Evolutionary conservation across 2,797 vertebrate species (phyloP), one percentile per base, ranked within the genome.

Genomic region (Ceryle rudis): DNA sequence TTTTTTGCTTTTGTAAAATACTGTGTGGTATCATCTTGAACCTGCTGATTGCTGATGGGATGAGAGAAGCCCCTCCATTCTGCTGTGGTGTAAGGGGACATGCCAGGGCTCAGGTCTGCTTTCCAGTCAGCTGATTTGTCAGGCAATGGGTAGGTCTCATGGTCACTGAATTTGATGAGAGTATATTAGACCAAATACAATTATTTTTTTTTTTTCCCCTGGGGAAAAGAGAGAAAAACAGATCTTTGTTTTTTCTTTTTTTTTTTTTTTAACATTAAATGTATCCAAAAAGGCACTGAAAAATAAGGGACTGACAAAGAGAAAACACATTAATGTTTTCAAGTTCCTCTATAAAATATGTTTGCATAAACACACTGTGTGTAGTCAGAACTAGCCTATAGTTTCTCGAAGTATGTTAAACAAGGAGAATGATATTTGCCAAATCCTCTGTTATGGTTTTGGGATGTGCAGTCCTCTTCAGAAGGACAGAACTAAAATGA

Each of bases 11-110:
- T 96, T 95, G 70, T 96, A 84, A 93, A 97, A 96, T 96, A 96
- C 97, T 97, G 97, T 98, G 97, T 98, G 97, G 96, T 97, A 97
- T 97, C 96, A 95, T 95, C 95, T 75, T 4, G 21, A 97, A 97
- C 88, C 82, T 95, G 87, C 81, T 82, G 94, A 95, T 96, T 97
- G 96, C 80, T 97, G 97, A 94, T 84, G 86, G 89, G 91, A 82
- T 35, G 77, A 85, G 62, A 91, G 94, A 90, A 94, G 44, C 18
- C 3, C 5, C 33, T 95, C 55, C 11, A 15, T 84, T 90, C 88
- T 73, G 28, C 6, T 39, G 23, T 23, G 8, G n/a, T 42, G 65
- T 9, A 42, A 92, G 57, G 64, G 28, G 84, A 41, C 10, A 35
- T 67, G 22, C 29, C 61, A 58, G 28, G n/a, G 22, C n/a, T 71